Percentiles rank a stretch among this genome's conserved stretches.
Evolutionary conservation across 2,888 invertebrate species (phyloP).

Genomic region (Eupithecia centaureata): DNA sequence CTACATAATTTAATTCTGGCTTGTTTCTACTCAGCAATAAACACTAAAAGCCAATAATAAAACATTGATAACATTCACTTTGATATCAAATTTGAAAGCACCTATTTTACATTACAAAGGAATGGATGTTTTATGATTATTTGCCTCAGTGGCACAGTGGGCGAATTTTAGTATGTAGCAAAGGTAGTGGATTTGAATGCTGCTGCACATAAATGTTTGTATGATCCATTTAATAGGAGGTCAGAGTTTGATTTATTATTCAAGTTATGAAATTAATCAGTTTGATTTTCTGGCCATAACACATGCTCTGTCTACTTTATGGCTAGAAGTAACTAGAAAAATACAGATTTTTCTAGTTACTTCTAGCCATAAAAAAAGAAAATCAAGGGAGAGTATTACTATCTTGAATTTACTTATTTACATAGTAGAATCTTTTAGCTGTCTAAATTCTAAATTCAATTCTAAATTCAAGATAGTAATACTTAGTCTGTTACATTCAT

Average conservation of each 20-base stretch:
- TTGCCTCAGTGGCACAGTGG: not conserved
- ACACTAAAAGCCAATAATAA: not conserved
- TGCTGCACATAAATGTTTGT: not conserved
- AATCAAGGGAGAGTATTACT: too few species aligned
- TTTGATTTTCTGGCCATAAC: not conserved
- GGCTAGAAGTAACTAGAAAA: not conserved
- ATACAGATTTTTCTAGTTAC: not conserved
- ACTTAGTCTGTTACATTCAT: too few species aligned
- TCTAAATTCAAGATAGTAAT: too few species aligned
- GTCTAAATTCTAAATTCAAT: too few species aligned
- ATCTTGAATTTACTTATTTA: too few species aligned
- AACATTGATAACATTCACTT: not conserved
- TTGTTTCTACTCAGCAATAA: not conserved
- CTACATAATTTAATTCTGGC: not conserved
- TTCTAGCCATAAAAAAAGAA: too few species aligned
- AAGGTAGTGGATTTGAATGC: not conserved
- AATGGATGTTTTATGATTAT: not conserved
- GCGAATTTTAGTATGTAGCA: not conserved
- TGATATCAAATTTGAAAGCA: not conserved
- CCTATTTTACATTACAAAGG: not conserved
- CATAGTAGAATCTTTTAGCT: too few species aligned
- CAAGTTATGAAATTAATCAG: too few species aligned
- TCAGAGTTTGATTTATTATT: not conserved
- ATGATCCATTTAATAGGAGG: not conserved
- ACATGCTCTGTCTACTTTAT: not conserved